Evolutionary conservation across 64 coral and sea anemone species (phyloP), one percentile per base, ranked within the genome.

Genomic region (Dendronephthya gigantea): DNA sequence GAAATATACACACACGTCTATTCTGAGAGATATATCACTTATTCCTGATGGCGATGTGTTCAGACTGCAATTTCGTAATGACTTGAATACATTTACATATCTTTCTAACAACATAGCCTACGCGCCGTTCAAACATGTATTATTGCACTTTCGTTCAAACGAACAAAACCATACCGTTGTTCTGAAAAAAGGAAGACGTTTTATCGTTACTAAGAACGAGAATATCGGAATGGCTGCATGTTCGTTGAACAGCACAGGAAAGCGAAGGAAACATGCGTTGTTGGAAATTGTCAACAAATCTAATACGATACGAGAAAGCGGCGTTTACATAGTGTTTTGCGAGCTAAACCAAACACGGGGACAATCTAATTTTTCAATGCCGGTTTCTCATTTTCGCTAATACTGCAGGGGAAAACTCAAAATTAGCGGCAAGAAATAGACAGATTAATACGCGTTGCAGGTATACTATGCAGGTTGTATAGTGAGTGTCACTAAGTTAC

Each of bases 81-180:
- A 79, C 19, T 39, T 79, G 72, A 79, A 79, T 13, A 79, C 72
- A 79, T 79, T 79, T 36, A 79, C 30, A 79, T 62, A 62, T 62
- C n/a, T 62, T 15, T 62, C 19, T 62, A 62, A 62, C 55, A 62
- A 62, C 55, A 62, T n/a, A 22, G 25, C 25, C 55, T 62, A 62
- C n/a, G 25, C 55, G 19, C 1, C 25, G 19, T 12, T 45, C 41
- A 45, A 45, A 11, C 4, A 4, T 19, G 55, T 19, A 23, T 22
- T 62, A 62, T 27, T 16, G 23, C 50, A 62, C 55, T 62, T n/a
- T 27, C 25, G 19, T n/a, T 62, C 0, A 62, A 62, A 19, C 19
- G 2, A 62, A 19, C 25, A 62, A 62, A 16, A 62, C 55, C 16
- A 62, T 62, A 23, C 55, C 25, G 16, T 22, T 62, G 22, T 58